Evolutionary conservation across 1,140 invertebrate species (phyloP).

Genomic region (Anagrus nilaparvatae): DNA sequence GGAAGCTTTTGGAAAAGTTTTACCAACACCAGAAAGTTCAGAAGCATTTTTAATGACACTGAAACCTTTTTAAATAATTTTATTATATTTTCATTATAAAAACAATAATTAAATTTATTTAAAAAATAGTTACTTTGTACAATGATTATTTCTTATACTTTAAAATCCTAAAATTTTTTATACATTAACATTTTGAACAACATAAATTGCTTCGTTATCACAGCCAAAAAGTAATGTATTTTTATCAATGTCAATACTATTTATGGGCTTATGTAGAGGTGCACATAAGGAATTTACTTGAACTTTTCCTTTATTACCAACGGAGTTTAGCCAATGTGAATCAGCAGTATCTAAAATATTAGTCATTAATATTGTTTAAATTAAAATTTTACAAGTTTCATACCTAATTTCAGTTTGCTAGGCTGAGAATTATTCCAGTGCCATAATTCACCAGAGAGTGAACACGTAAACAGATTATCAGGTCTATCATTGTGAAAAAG

Average conservation of each 20-base stretch:
- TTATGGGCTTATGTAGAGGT: slow-evolving; percentile 61
- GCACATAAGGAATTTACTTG: slow-evolving; percentile 63
- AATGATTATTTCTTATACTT: no score
- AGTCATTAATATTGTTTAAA: no score
- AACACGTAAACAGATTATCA: slow-evolving; percentile 72
- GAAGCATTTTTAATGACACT: slow-evolving; percentile 57
- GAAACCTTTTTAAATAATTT: slow-evolving; percentile 17
- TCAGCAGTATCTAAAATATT: slow-evolving; percentile 37
- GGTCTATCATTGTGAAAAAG: slow-evolving; percentile 74
- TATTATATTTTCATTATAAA: no score
- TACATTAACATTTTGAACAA: slow-evolving; percentile 51
- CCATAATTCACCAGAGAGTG: slow-evolving; percentile 71
- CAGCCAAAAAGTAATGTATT: slow-evolving; percentile 64
- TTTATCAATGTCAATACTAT: slow-evolving; percentile 65
- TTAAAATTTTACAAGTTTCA: slow-evolving; percentile 4
- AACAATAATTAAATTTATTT: no score
- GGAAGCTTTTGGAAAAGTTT: slow-evolving; percentile 80
- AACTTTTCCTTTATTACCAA: slow-evolving; percentile 56
- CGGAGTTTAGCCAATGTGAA: slow-evolving; percentile 52
- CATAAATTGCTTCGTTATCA: slow-evolving; percentile 74
- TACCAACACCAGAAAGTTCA: slow-evolving; percentile 60
- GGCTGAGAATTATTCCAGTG: slow-evolving; percentile 60
- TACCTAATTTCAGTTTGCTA: slow-evolving; percentile 35
- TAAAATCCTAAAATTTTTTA: no score
- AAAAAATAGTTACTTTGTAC: no score